These are phyloP conservation scores for Spodoptera littoralis DNA, from an alignment of 2,888 invertebrate species.

Conservation along the genomic window DNA sequence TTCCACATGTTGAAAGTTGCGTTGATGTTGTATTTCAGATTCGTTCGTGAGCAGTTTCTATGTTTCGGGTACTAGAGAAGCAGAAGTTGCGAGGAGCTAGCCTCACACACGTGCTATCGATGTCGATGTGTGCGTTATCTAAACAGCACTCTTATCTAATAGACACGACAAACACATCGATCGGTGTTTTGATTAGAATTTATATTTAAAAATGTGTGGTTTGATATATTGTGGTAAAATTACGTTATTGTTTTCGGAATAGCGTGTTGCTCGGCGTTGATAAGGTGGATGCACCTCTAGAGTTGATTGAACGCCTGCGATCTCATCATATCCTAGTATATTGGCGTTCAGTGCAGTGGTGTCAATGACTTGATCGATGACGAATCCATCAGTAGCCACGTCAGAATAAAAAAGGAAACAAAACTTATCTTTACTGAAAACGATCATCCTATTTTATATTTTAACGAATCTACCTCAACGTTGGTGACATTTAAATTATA, in stretches of 20 bases:
- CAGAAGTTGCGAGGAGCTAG: conserved; percentile 66
- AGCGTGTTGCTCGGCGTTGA: conserved; percentile 61
- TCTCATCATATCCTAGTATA: conserved; percentile 84
- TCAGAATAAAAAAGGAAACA: conserved; percentile 53
- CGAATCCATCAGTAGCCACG: conserved; percentile 69
- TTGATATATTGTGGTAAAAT: conserved; percentile 31
- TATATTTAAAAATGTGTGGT: conserved; percentile 31
- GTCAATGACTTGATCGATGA: conserved; percentile 87
- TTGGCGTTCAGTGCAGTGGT: conserved; percentile 78
- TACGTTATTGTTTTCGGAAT: conserved; percentile 52
- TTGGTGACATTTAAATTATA: conserved; percentile 37
- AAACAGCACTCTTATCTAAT: conserved; percentile 54
- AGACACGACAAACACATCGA: conserved; percentile 51
- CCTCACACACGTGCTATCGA: conserved; percentile 62
- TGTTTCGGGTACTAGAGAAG: conserved; percentile 79
- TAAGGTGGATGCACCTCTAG: conserved; percentile 81
- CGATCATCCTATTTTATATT: conserved; percentile 38
- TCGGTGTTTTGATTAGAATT: conserved; percentile 48
- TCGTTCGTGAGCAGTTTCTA: conserved; percentile 83
- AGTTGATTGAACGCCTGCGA: conserved; percentile 81
- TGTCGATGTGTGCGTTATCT: conserved; percentile 72
- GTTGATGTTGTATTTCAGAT: conserved; percentile 75
- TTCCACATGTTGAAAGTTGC: conserved; percentile 76
- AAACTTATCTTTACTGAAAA: conserved; percentile 51
- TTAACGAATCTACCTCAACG: conserved; percentile 25